phyloP scores from a whole-genome alignment of 2,888 invertebrate genomes.

The Prosopocoilus inquinatus region DNA sequence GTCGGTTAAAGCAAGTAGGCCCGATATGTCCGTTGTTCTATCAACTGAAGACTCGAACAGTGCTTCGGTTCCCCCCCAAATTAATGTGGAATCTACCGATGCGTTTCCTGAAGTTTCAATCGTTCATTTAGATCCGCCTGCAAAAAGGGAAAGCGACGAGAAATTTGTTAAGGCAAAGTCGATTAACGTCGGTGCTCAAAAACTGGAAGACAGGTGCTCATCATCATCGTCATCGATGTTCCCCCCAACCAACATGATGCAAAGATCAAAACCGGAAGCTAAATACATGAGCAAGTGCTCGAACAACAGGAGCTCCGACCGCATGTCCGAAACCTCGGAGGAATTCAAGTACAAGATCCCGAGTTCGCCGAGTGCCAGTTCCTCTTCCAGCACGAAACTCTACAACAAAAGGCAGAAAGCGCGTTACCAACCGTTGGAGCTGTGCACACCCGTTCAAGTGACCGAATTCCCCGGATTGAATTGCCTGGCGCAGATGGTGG shows the following conservation, averaged over 20 bases:
- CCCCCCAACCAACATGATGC: conserved; percentile 58
- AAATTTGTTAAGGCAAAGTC: no score
- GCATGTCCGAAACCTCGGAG: conserved; percentile 33
- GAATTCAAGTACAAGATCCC: conserved; percentile 48
- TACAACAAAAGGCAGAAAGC: conserved; percentile 41
- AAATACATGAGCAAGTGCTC: conserved; percentile 30
- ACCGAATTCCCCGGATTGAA: conserved; percentile 24
- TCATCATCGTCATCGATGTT: conserved; percentile 35
- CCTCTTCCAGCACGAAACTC: conserved; percentile 48
- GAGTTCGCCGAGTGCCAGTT: conserved; percentile 49
- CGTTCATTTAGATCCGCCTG: no score
- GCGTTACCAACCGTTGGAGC: conserved; percentile 34
- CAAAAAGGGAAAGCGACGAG: no score
- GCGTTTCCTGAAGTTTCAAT: not conserved
- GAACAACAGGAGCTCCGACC: conserved; percentile 22
- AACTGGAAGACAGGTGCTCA: conserved; percentile 21
- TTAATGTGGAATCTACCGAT: conserved; percentile 53
- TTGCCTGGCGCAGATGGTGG: conserved; percentile 59
- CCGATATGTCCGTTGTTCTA: no score
- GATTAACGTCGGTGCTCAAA: conserved; percentile 18
- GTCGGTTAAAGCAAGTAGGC: conserved; percentile 31
- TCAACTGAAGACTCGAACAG: conserved; percentile 45
- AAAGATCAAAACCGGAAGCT: conserved; percentile 52
- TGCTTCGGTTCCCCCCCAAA: conserved; percentile 56
- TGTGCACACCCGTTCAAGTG: conserved; percentile 40